Evolutionary conservation across 2,113 vertebrate genomes (phyloP), one percentile per base, ranked within the genome.

Genomic region (Pachyramphus minor): DNA sequence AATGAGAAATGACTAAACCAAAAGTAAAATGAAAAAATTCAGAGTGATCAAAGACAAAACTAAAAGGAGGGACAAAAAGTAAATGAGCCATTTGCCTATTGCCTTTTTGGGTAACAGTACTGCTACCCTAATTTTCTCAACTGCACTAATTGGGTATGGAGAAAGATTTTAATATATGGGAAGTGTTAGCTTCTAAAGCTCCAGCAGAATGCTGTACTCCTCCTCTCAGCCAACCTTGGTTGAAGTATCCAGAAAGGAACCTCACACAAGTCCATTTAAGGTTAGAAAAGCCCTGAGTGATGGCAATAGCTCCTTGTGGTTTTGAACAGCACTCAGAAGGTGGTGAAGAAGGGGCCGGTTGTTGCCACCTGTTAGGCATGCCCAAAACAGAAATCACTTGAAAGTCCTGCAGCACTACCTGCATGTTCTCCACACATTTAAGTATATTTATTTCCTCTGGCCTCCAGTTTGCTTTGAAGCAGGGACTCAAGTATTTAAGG

Each of bases 401-500:
- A 56, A 81, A 76, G 5, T 64, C 47, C 66, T 68, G 60, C 23
- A 49, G 53, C 74, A 37, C 18, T 56, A 14, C 42, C 33, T 56
- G 16, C 11, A 37, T 60, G 33, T 56, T 56, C 37, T 84, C 2
- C 1, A n/a, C 13, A 41, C 25, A 55, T 74, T 83, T 41, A 39
- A 28, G 50, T 4, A 1, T 62, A 20, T 5, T 4, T 11, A 12
- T 47, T 50, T 85, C 53, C 35, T 39, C 37, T 37, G 41, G 11
- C 45, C 6, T 81, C 12, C 5, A 11, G 2, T 44, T 76, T 72
- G 8, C n/a, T 50, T 41, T 85, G 47, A 44, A 85, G 49, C 5
- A 1, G 2, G 15, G 25, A 66, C 19, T 45, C 30, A 11, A 1
- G 0, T 62, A 24, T n/a, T 5, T 31, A 21, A 33, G 35, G 14